Conservation (phyloP, 2,888 invertebrate species). For the Erebia palarica region DNA sequence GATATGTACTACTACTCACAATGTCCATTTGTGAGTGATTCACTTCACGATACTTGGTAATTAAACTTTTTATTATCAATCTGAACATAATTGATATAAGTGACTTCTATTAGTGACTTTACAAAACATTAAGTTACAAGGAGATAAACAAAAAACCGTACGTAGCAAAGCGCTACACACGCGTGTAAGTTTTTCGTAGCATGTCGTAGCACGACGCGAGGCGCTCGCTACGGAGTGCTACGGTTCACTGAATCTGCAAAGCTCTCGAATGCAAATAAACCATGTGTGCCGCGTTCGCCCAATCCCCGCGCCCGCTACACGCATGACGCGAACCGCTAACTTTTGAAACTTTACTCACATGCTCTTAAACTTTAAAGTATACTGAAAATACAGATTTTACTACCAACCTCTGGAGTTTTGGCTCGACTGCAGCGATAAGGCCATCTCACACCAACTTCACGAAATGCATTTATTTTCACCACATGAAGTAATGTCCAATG, state of each 20-base stretch:
- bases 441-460: slow-evolving; percentile 82
- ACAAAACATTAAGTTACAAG: background rate
- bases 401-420: slow-evolving; percentile 81
- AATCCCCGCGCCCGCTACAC: slow-evolving; percentile 70
- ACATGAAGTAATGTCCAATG: slow-evolving; percentile 45
- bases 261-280: slow-evolving; percentile 77
- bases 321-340: slow-evolving; percentile 73
- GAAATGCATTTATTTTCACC: slow-evolving; percentile 69
- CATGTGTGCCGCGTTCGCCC: slow-evolving; percentile 74
- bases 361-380: slow-evolving; percentile 50
- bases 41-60: background rate
- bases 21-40: background rate
- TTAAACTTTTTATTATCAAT: background rate
- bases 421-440: slow-evolving; percentile 82
- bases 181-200: slow-evolving; percentile 50
- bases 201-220: slow-evolving; percentile 63
- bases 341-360: slow-evolving; percentile 75
- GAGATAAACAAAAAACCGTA: background rate
- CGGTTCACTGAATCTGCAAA: slow-evolving; percentile 80
- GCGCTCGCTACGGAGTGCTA: slow-evolving; percentile 61
- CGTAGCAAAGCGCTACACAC: slow-evolving; percentile 51
- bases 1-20: background rate
- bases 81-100: background rate
- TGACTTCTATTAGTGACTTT: background rate
- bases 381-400: slow-evolving; percentile 44